Base-by-base conservation (phyloP, 2,888 invertebrate species). In the Notodonta dromedarius region DNA sequence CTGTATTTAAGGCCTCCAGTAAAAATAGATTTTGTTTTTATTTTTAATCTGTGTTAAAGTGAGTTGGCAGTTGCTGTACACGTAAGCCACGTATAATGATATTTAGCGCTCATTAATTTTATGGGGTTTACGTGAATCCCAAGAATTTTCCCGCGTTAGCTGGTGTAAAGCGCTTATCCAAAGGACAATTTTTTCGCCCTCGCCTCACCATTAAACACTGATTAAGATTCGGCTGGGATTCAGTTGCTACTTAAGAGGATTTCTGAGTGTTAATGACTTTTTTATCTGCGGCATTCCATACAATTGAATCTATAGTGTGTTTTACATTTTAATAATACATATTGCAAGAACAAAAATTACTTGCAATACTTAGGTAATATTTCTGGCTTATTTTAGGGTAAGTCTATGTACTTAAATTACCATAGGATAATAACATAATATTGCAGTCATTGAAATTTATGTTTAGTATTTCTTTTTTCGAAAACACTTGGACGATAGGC, bases 161-260 rank as follows among this genome's bases (percentile, higher is more conserved):
- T 67, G 67, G 66, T 74, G 66, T 66, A 60, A 66, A 59, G 55
- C 52, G 56, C 55, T 53, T 58, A 67, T 69, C 69, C 53, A 53
- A 62, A 70, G 70, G 65, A 70, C 70, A 74, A 77, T 82, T 77
- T 73, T 70, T 62, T 67, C 69, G 62, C 56, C 63, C 68, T 74
- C 71, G 77, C 76, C 68, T 66, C 67, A 63, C 73, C 83, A 82
- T 87, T 84, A 85, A 79, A 78, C 69, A 63, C 83, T 87, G 82
- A 83, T 90, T 87, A 88, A 84, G 74, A 89, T 86, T 86, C 86
- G 63, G 77, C 70, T 70, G 66, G 83, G 84, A 86, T 88, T 86
- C 84, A 79, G 80, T 78, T 76, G 74, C 68, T 80, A 78, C 83
- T 86, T 83, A 83, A 81, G 74, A 74, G 78, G 80, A 79, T 82